Base-by-base conservation (phyloP, 64 coral and sea anemone genomes). In the Actinia equina region DNA sequence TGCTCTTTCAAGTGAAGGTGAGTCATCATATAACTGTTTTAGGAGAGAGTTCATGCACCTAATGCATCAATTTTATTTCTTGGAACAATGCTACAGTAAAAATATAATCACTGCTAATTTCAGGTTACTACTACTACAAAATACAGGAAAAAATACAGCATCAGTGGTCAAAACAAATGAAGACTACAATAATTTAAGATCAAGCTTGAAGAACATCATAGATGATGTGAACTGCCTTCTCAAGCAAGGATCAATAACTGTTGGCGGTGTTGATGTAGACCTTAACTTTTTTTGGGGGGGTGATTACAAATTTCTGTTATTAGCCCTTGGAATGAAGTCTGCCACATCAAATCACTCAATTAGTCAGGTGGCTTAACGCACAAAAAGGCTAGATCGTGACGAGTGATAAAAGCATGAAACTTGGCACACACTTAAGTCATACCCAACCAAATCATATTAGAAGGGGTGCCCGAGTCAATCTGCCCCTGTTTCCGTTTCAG, bases 291-390 rank as follows among this genome's bases (percentile, higher is more conserved):
- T 60, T 63, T 25, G 80, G 12, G 77, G 74, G 45, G 87, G 87
- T 12, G 87, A 88, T 62, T 88, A 88, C 77, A 88, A 81, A 57
- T 77, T 77, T 44, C 42, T 77, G 83, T 60, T 25, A 12, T 14
- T 59, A 14, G 52, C 27, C 60, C 27, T 1, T 2, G 83, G 83
- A 41, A 53, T 59, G 25, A 60, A 85, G 22, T 49, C 9, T 20
- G 45, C 27, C 2, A n/a, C 25, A 27, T 83, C 83, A 2, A 85
- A 85, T 30, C 20, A 85, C 17, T 85, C 83, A 53, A n/a, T n/a
- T n/a, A n/a, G n/a, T n/a, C n/a, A n/a, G n/a, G n/a, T n/a, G n/a
- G n/a, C n/a, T n/a, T n/a, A n/a, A n/a, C n/a, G n/a, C n/a, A n/a
- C n/a, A n/a, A n/a, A n/a, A n/a, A n/a, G n/a, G n/a, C n/a, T n/a